phyloP scores from a whole-genome alignment of 2,888 invertebrate genomes.

The Tenthredo notha region DNA sequence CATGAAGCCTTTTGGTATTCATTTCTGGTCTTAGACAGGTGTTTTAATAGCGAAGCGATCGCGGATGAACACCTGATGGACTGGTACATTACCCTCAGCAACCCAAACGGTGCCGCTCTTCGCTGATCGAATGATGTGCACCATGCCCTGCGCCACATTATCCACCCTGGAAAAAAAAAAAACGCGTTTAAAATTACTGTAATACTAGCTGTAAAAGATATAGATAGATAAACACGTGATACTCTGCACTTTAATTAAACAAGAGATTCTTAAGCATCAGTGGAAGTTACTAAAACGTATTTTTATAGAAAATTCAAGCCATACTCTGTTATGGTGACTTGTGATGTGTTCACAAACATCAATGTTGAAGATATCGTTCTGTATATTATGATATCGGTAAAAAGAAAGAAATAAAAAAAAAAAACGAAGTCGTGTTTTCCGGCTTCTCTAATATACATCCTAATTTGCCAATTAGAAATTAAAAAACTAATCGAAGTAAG shows the following conservation, averaged over 20 bases:
- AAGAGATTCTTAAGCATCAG: background rate
- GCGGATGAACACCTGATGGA: background rate
- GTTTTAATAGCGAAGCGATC: constrained; percentile 22
- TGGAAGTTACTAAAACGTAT: background rate
- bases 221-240: background rate
- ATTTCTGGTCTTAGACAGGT: background rate
- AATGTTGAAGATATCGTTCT: background rate
- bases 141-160: constrained; percentile 25
- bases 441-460: background rate
- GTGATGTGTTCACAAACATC: background rate
- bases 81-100: background rate
- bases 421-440: background rate
- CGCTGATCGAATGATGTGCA: constrained; percentile 4
- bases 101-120: background rate
- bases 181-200: background rate
- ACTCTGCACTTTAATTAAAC: background rate
- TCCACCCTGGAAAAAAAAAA: background rate
- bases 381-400: background rate
- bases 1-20: background rate
- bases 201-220: background rate
- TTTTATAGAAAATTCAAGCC: background rate
- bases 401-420: background rate
- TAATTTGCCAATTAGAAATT: background rate
- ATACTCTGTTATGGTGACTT: background rate
- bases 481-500: background rate